Conservation (phyloP, 2,113 vertebrate genomes). For the Megalops atlanticus region DNA sequence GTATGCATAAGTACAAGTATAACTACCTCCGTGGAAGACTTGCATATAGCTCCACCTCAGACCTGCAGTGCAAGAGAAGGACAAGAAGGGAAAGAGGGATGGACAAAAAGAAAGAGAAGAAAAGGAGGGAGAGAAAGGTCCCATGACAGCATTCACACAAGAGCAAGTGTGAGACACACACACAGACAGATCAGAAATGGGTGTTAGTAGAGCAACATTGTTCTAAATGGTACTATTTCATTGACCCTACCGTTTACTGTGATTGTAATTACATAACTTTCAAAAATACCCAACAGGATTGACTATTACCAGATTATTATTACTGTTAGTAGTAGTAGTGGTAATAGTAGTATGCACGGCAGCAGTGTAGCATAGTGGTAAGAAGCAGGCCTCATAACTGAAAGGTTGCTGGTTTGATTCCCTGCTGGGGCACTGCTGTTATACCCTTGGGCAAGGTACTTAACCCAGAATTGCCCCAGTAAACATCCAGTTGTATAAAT, state of each 20-base stretch:
- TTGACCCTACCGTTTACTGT: not conserved
- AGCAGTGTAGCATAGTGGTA: too few relatives aligned
- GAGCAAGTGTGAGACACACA: slow-evolving; percentile 22
- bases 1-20: slow-evolving; percentile 43
- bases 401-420: too few relatives aligned
- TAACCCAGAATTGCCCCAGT: too few relatives aligned
- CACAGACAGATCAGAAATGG: slow-evolving; percentile 16
- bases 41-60: slow-evolving; percentile 83
- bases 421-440: too few relatives aligned
- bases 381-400: too few relatives aligned
- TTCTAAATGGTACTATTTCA: not conserved
- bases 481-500: too few relatives aligned
- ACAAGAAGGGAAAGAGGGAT: slow-evolving; percentile 26
- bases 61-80: slow-evolving; percentile 70
- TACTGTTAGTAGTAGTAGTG: too few relatives aligned
- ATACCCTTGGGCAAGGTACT: too few relatives aligned
- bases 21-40: slow-evolving; percentile 82
- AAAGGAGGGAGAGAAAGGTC: slow-evolving; percentile 18
- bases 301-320: not conserved
- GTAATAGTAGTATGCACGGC: too few relatives aligned
- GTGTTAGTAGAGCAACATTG: slow-evolving; percentile 21
- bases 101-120: slow-evolving; percentile 17
- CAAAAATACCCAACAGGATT: not conserved
- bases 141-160: slow-evolving; percentile 28
- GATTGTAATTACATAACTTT: not conserved